Base-by-base conservation (phyloP, 2,113 vertebrate species). In the Sinocyclocheilus rhinocerous region DNA sequence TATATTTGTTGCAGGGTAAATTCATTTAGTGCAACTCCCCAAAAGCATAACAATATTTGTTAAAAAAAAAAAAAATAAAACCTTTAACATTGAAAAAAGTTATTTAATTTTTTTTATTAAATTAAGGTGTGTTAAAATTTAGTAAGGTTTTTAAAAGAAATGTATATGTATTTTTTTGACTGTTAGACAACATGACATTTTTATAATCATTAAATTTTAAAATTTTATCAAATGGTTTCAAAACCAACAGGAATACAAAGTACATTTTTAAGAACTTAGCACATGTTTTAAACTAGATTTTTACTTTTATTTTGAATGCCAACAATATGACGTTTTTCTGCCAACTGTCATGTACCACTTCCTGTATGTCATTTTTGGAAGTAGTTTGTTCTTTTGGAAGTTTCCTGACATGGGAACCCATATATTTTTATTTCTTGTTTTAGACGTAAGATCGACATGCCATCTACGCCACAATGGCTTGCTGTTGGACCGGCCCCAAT, bases 391-490 rank as follows among this genome's bases (percentile, higher is more conserved):
- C 1, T 33, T 36, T 70, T 70, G 33, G 18, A 70, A 9, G 0
- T 63, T 16, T 80, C 57, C 36, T 42, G 33, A 63, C 22, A 8
- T 24, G 22, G 36, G 36, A 80, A 80, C 33, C 55, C 22, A 61
- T n/a, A 26, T 24, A 3, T 80, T 61, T 61, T 15, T 61, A 2
- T 80, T 42, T 80, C 57, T 80, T 9, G 11, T 42, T 80, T 24
- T 45, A 63, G 57, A 80, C 7, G 12, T 26, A 81, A 67, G 10
- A 12, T 7, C 24, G 1, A 12, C n/a, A 20, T 67, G 61, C 42
- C 79, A 48, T 81, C 79, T 63, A 24, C 2, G 24, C 79, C 79
- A 29, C 61, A 81, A 22, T 48, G 79, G 26, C 26, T 81, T 16
- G 22, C n/a, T 29, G n/a, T 67, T 36, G 7, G 36, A 63, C 24